Percentiles rank a stretch among this genome's conserved stretches.
phyloP scores from a whole-genome alignment of 2,888 invertebrate genomes.

The Luperina nickerlii region DNA sequence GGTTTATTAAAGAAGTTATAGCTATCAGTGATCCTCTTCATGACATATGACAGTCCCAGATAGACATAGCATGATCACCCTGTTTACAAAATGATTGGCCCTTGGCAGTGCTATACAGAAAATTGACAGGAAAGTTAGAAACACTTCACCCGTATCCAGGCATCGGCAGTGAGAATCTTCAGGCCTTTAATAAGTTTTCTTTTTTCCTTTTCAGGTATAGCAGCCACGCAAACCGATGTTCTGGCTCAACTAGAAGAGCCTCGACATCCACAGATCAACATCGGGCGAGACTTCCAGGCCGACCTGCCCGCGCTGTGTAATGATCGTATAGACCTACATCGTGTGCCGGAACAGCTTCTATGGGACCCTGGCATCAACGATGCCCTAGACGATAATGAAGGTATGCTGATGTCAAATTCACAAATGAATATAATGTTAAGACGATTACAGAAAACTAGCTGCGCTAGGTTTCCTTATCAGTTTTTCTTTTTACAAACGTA shows the following conservation, averaged over 20 bases:
- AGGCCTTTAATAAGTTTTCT: not conserved
- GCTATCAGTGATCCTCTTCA: not conserved
- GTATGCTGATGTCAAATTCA: slow-evolving; percentile 81
- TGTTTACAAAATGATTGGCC: slow-evolving; percentile 9
- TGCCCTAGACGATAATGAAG: slow-evolving; percentile 93
- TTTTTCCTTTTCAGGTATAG: slow-evolving; percentile 66
- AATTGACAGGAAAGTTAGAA: not conserved
- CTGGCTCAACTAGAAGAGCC: slow-evolving; percentile 82
- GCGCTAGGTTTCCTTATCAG: not conserved
- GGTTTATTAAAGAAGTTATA: not conserved
- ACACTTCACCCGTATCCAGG: not conserved
- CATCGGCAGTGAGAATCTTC: not conserved
- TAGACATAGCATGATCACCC: not conserved
- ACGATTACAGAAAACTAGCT: not conserved
- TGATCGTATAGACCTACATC: slow-evolving; percentile 88
- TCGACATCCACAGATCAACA: slow-evolving; percentile 94
- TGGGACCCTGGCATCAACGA: slow-evolving; percentile 96
- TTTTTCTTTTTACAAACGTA: not conserved
- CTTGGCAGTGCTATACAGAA: not conserved
- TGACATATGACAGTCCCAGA: not conserved
- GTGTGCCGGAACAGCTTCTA: slow-evolving; percentile 93
- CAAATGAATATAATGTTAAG: not conserved
- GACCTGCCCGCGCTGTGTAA: slow-evolving; percentile 91
- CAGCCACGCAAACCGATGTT: slow-evolving; percentile 78
- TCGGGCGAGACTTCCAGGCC: slow-evolving; percentile 96